Evolutionary conservation across 2,113 vertebrate genomes (phyloP).

Genomic region (Panthera leo): DNA sequence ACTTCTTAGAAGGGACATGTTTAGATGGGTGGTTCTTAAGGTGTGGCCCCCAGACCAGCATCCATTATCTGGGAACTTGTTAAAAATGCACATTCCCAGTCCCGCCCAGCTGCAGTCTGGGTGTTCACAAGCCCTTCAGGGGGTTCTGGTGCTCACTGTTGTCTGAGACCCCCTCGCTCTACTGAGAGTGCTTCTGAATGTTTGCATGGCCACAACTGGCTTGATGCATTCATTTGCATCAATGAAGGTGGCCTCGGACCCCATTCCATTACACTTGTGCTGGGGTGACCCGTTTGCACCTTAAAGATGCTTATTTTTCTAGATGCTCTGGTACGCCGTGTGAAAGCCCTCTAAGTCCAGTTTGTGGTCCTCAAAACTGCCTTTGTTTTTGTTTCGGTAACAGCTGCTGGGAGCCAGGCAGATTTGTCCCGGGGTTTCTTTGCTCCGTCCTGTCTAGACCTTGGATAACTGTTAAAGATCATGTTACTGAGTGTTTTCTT

Average conservation of each 20-base stretch:
- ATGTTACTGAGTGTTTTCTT: neutral
- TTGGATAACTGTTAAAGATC: neutral
- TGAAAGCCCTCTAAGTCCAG: slow-evolving; percentile 27
- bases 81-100: neutral
- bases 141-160: neutral
- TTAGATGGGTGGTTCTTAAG: neutral
- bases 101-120: rapidly evolving
- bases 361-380: slow-evolving; percentile 1
- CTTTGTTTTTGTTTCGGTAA: slow-evolving; percentile 53
- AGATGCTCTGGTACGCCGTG: neutral
- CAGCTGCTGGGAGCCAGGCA: slow-evolving; percentile 65
- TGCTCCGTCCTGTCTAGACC: neutral
- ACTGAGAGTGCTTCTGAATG: rapidly evolving
- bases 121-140: neutral
- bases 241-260: neutral
- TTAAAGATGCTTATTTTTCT: neutral
- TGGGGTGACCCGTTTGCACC: neutral
- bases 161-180: neutral
- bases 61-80: neutral
- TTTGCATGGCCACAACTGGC: rapidly evolving
- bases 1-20: neutral
- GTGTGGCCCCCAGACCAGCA: neutral
- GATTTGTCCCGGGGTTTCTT: slow-evolving; percentile 37
- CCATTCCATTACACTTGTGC: neutral
- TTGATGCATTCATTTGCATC: neutral